These are phyloP conservation scores for Drosophila ezoana DNA, from an alignment of 2,888 invertebrate species.

Conservation along the genomic window DNA sequence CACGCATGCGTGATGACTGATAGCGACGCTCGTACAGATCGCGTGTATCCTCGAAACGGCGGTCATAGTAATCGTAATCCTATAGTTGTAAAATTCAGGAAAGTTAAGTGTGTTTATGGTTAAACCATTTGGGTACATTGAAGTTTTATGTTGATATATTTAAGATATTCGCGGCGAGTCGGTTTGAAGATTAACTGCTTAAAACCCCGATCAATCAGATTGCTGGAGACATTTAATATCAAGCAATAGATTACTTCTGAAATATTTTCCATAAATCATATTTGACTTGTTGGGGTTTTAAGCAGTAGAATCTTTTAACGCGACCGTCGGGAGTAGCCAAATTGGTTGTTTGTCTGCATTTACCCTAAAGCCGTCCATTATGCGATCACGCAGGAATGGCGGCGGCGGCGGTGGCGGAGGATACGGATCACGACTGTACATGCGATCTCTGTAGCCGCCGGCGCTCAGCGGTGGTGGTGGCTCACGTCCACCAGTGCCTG, in stretches of 20 bases:
- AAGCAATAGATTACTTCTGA: neutral
- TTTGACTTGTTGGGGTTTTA: conserved; percentile 2
- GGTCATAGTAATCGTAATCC: conserved; percentile 91
- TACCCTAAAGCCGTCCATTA: conserved; percentile 96
- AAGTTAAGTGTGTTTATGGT: conserved; percentile 5
- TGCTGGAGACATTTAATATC: no score
- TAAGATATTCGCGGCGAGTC: conserved; percentile 42
- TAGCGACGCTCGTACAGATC: conserved; percentile 93
- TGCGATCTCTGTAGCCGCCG: conserved; percentile 92
- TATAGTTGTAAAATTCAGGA: conserved; percentile 44
- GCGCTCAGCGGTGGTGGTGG: conserved; percentile 79
- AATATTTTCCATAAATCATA: neutral
- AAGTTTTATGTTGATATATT: conserved; percentile 2
- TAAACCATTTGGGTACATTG: neutral
- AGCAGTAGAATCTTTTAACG: conserved; percentile 40
- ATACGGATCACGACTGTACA: conserved; percentile 94
- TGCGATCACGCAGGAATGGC: conserved; percentile 95
- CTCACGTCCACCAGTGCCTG: conserved; percentile 85
- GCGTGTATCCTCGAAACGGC: conserved; percentile 91
- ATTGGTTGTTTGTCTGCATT: conserved; percentile 75
- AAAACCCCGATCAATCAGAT: conserved; percentile 2
- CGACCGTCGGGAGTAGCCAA: conserved; percentile 53
- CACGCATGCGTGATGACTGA: conserved; percentile 86
- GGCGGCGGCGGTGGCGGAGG: conserved; percentile 95
- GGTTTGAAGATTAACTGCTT: conserved; percentile 44